Conservation (phyloP, 2,113 vertebrate species). For the Amphiprion percula region DNA sequence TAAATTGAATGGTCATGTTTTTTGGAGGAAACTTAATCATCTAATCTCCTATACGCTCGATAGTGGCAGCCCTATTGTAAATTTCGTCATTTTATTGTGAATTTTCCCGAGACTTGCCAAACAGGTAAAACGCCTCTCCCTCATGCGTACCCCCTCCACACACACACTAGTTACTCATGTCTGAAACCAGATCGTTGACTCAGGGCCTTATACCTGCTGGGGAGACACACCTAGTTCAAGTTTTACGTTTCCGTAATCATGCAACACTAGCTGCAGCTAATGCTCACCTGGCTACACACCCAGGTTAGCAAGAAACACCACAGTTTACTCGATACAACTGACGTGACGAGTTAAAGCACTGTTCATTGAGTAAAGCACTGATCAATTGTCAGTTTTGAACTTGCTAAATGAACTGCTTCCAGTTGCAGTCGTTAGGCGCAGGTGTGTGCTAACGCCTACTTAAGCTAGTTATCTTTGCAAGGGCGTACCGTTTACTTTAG, state of each 20-base stretch:
- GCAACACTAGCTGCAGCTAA: constrained; percentile 40
- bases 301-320: neutral
- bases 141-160: constrained; percentile 12
- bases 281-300: constrained; percentile 11
- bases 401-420: neutral
- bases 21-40: no score
- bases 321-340: neutral
- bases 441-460: constrained; percentile 10
- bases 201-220: constrained; percentile 60
- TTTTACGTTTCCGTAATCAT: constrained; percentile 56
- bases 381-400: neutral
- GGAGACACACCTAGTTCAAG: constrained; percentile 70
- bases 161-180: constrained; percentile 44
- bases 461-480: no score
- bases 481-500: no score
- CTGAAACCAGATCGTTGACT: constrained; percentile 67
- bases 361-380: neutral
- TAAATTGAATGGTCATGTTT: no score
- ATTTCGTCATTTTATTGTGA: neutral
- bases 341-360: neutral
- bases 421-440: neutral
- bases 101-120: constrained; percentile 61
- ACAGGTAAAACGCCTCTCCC: constrained; percentile 64
- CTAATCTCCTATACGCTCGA: no score
- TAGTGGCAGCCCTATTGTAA: no score